A percentile compares a stretch with the other conserved stretches of the same genome.
Evolutionary conservation across 2,888 invertebrate species (phyloP).

Genomic region (Eristalinus aeneus): DNA sequence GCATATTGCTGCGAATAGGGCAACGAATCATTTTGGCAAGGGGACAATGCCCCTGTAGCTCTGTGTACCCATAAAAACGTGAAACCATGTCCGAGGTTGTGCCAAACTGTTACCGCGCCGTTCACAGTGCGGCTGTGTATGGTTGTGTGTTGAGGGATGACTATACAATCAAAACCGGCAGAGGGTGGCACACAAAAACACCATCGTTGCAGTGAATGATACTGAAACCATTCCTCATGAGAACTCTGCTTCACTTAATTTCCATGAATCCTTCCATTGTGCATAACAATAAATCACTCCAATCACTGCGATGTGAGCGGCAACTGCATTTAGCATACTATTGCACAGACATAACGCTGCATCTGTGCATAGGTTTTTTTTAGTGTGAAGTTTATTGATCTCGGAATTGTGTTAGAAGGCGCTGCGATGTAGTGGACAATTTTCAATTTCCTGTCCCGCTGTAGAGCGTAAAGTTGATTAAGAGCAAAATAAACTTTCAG

Average conservation of each 20-base stretch:
- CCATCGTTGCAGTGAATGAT: constrained; percentile 22
- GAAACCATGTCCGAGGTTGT: constrained; percentile 59
- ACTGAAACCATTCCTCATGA: background rate
- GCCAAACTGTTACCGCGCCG: constrained; percentile 41
- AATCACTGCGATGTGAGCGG: background rate
- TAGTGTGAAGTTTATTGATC: background rate
- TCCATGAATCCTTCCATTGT: constrained; percentile 1
- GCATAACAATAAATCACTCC: constrained; percentile 7
- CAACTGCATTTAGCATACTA: background rate
- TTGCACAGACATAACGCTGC: background rate
- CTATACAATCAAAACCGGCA: constrained; percentile 23
- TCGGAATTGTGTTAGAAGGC: background rate
- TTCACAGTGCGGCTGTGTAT: constrained; percentile 10
- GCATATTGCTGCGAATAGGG: constrained; percentile 9
- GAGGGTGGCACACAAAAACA: constrained; percentile 19
- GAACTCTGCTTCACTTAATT: constrained; percentile 7
- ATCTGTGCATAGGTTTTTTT: background rate
- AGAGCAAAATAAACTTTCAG: constrained; percentile 36
- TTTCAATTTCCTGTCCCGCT: constrained; percentile 45
- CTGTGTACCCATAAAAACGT: constrained; percentile 41
- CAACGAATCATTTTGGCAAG: constrained; percentile 49
- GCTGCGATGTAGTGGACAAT: constrained; percentile 25
- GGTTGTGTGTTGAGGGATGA: background rate
- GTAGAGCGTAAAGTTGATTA: background rate
- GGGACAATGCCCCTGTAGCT: constrained; percentile 40